Percentiles rank a stretch among this genome's conserved stretches.
Evolutionary conservation across 2,797 vertebrate genomes (phyloP).

Genomic region (Protosalanx chinensis): DNA sequence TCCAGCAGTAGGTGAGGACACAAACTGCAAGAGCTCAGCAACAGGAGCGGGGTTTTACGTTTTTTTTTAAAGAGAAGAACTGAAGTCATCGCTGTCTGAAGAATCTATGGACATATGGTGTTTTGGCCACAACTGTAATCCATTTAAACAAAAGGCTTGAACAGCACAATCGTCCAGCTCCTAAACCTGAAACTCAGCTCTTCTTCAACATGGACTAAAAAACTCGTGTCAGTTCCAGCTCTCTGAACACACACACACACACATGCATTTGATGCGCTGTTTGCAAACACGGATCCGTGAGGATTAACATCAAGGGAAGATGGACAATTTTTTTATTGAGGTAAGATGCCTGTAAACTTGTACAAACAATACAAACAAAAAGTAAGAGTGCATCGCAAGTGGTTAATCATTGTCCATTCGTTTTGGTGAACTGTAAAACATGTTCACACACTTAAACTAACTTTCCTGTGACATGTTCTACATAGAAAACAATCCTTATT

Average conservation of each 20-base stretch:
- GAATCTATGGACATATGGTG: slow-evolving; percentile 15
- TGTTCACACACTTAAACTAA: too few relatives aligned
- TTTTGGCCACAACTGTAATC: slow-evolving; percentile 46
- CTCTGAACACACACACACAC: slow-evolving; percentile 47
- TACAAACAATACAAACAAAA: background rate
- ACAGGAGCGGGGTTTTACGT: background rate
- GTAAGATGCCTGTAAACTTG: slow-evolving; percentile 61
- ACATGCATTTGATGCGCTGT: slow-evolving; percentile 47
- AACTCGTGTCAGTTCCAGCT: slow-evolving; percentile 12
- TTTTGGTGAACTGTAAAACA: too few relatives aligned
- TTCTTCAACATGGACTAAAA: slow-evolving; percentile 40
- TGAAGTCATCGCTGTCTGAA: slow-evolving; percentile 2
- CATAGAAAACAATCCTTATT: background rate
- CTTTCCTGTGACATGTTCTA: background rate
- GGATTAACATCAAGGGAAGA: slow-evolving; percentile 59
- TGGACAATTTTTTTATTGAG: slow-evolving; percentile 85
- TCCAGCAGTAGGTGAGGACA: slow-evolving; percentile 9
- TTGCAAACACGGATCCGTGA: slow-evolving; percentile 44
- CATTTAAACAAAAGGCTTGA: slow-evolving; percentile 71
- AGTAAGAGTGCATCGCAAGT: background rate
- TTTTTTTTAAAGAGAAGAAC: background rate
- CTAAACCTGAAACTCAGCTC: slow-evolving; percentile 17
- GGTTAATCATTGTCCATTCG: background rate
- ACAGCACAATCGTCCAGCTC: slow-evolving; percentile 26
- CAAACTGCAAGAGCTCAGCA: background rate